Evolutionary conservation across 2,113 vertebrate species (phyloP).

Genomic region (Oryzias woworae): DNA sequence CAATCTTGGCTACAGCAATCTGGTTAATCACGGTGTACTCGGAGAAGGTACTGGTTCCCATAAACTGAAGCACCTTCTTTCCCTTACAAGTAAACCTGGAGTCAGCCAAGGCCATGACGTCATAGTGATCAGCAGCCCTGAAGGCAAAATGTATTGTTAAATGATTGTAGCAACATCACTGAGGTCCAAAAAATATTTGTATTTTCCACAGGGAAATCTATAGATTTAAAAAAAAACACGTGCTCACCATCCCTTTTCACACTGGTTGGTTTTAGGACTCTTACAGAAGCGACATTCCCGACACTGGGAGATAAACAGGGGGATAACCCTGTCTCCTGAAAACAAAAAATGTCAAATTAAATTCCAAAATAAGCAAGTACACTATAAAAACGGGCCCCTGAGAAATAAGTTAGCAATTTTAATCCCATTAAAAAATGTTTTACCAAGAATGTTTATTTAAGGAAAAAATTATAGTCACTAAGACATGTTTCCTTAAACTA

Average conservation of each 20-base stretch:
- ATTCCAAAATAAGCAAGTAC: too few species aligned
- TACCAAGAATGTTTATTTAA: too few species aligned
- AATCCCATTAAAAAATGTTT: too few species aligned
- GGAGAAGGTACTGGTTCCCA: slow-evolving; percentile 83
- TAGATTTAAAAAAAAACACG: neutral
- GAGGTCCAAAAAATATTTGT: too few species aligned
- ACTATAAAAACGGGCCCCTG: too few species aligned
- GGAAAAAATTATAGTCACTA: too few species aligned
- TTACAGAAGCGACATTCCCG: slow-evolving; percentile 80
- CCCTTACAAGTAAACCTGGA: slow-evolving; percentile 82
- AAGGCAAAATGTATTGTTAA: neutral
- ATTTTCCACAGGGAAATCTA: neutral
- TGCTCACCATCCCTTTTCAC: slow-evolving; percentile 77
- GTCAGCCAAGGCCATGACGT: slow-evolving; percentile 71
- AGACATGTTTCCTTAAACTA: too few species aligned
- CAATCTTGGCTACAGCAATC: slow-evolving; percentile 75
- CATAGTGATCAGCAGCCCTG: slow-evolving; percentile 50
- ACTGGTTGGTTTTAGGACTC: slow-evolving; percentile 81
- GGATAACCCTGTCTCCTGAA: slow-evolving; percentile 87
- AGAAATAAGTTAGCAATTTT: too few species aligned
- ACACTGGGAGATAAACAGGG: slow-evolving; percentile 81
- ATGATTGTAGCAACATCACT: neutral
- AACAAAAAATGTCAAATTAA: too few species aligned
- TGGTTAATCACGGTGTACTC: slow-evolving; percentile 85
- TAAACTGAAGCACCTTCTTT: slow-evolving; percentile 77